Conservation (phyloP, 2,888 invertebrate genomes). For the Desoria tigrina region DNA sequence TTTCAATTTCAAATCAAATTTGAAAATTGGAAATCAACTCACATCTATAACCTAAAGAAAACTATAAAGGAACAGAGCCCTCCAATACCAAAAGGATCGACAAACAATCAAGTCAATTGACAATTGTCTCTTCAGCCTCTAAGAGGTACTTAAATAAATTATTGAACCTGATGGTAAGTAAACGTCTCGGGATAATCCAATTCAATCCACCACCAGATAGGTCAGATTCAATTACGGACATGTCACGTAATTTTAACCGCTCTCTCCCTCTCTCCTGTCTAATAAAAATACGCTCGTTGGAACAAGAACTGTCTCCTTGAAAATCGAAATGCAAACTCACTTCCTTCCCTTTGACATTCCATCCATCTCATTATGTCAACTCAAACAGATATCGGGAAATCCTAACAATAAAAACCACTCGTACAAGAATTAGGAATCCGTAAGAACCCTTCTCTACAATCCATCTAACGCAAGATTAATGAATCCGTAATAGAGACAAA, state of each 20-base stretch:
- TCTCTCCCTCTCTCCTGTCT: background rate
- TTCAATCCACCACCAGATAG: conserved; percentile 54
- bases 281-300: background rate
- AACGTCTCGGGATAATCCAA: background rate
- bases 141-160: conserved; percentile 1
- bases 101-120: conserved; percentile 5
- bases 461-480: too few relatives aligned
- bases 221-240: conserved; percentile 60
- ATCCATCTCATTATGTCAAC: conserved; percentile 10
- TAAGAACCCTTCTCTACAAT: background rate
- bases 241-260: conserved; percentile 14
- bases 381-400: background rate
- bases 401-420: background rate
- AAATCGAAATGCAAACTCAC: background rate
- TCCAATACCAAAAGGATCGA: background rate
- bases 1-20: too few relatives aligned
- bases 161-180: background rate
- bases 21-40: too few relatives aligned
- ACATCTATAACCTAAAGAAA: too few relatives aligned
- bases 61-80: too few relatives aligned
- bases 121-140: background rate
- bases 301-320: background rate
- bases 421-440: background rate
- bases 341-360: background rate
- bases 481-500: too few relatives aligned